phyloP scores from a whole-genome alignment of 2,888 invertebrate species.

The Parascotia fuliginaria region DNA sequence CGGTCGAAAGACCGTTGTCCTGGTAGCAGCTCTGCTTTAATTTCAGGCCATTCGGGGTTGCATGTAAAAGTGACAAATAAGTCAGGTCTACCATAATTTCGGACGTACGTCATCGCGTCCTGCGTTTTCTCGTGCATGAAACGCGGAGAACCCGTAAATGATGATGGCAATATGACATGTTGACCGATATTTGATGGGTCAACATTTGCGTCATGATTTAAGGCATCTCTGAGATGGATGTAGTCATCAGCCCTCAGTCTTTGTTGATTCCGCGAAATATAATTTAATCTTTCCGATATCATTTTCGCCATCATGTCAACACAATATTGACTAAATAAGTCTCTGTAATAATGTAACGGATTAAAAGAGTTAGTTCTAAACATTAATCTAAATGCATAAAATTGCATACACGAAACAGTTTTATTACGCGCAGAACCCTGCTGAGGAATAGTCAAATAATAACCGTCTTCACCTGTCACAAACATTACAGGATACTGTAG shows the following conservation, averaged over 20 bases:
- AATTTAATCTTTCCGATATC: constrained; percentile 38
- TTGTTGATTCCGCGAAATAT: constrained; percentile 27
- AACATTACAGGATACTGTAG: background rate
- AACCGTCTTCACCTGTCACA: background rate
- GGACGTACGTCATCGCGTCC: constrained; percentile 35
- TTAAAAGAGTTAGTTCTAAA: constrained; percentile 27
- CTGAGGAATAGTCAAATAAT: constrained; percentile 11
- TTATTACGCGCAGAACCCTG: constrained; percentile 24
- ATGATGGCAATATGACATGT: constrained; percentile 35
- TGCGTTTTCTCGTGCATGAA: constrained; percentile 36
- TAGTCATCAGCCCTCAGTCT: constrained; percentile 33
- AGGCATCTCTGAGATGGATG: constrained; percentile 35
- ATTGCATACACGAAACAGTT: constrained; percentile 36
- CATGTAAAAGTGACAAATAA: constrained; percentile 24
- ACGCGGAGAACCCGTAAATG: constrained; percentile 32
- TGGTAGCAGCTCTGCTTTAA: no score
- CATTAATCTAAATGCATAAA: constrained; percentile 39
- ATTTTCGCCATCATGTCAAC: constrained; percentile 20
- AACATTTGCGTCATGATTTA: constrained; percentile 30
- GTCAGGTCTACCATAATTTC: constrained; percentile 34
- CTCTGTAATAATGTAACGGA: constrained; percentile 27
- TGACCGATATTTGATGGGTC: constrained; percentile 32
- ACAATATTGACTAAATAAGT: constrained; percentile 28
- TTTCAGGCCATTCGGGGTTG: constrained; percentile 34
- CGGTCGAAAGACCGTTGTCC: no score